Base-by-base conservation (phyloP, 2,888 invertebrate genomes). In the Flexamia atlantica region DNA sequence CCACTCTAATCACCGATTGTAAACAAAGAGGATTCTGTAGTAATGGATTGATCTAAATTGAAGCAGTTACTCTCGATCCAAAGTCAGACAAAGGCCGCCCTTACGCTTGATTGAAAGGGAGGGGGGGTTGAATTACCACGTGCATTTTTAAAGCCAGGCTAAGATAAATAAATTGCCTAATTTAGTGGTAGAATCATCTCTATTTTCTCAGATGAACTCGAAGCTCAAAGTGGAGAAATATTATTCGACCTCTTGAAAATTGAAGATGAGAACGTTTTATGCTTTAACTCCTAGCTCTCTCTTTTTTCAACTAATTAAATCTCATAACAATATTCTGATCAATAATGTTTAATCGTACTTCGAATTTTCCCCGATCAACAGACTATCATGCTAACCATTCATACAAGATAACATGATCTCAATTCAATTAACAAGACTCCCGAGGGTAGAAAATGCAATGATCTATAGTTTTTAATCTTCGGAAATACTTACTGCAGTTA, bases 11-110 rank as follows among this genome's bases (percentile, higher is more conserved):
- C 70, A 70, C 36, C 9, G 7, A n/a, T 4, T 3, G 70, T 40
- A 70, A 70, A 40, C 70, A 70, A 70, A 70, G 70, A 36, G 36
- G 30, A 70, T 23, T 2, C 70, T 70, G 68, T 70, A 40, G 70
- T 70, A 40, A 70, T 70, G 70, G 70, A 70, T 40, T 36, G 40
- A 70, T 70, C 36, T 40, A 40, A 40, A 70, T 64, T 28, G 64
- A 64, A 64, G 28, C 64, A 30, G 64, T 64, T 28, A 64, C 64
- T 64, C 64, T 30, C 17, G 9, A 28, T 28, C 17, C 30, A 10
- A 28, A 28, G 64, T 64, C 64, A 64, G 64, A 64, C 64, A 64
- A 64, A 64, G 28, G 64, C 64, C 64, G 9, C 30, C 17, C 64
- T 64, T 28, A 17, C 64, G 64, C 28, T 30, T 64, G 64, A 64